Base-by-base conservation (phyloP, 30 jellyfish, hydroid and myxozoan genomes). In the Mastigias papua region DNA sequence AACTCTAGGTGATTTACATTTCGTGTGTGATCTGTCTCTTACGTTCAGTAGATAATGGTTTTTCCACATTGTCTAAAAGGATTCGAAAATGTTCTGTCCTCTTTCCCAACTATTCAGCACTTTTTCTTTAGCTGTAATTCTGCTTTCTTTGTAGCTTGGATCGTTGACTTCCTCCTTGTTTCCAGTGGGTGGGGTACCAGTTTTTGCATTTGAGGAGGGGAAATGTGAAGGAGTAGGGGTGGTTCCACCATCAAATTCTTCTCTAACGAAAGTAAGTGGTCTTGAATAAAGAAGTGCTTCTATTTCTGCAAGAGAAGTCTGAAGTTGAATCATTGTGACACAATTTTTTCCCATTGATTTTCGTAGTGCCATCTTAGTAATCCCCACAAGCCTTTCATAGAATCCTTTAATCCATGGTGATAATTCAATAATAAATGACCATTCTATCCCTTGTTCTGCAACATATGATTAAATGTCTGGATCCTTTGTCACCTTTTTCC, bases 361-460 rank as follows among this genome's bases (percentile, higher is more conserved):
- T 32, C 1, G 32, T 68, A 82, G 34, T 26, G 91, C 26, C 65
- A 28, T 65, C 76, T 82, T 82, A 4, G 66, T 49, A 21, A 16
- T 68, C 50, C 76, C 76, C 63, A 82, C 86, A 25, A 82, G 34
- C 34, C 92, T 68, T 68, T 82, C 92, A 28, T 68, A 82, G 34
- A 82, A 82, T 32, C 92, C 89, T 23, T 92, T 92, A 80, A 33
- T 5, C 92, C 92, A 81, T 23, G 92, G 91, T 17, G 91, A 34
- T 23, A 34, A 48, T 34, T 82, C 92, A 25, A 82, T 49, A 15
- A 65, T 82, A 28, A 65, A 82, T 23, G 17, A 67, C 92, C 92
- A 82, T 54, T 33, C 42, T 30, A 82, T 82, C 27, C 66, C 76
- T 27, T 26, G 74, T 21, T 82, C 76, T 19, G 51, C 34, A 19